phyloP scores from a whole-genome alignment of 2,797 vertebrate species.

The Cyclopterus lumpus region DNA sequence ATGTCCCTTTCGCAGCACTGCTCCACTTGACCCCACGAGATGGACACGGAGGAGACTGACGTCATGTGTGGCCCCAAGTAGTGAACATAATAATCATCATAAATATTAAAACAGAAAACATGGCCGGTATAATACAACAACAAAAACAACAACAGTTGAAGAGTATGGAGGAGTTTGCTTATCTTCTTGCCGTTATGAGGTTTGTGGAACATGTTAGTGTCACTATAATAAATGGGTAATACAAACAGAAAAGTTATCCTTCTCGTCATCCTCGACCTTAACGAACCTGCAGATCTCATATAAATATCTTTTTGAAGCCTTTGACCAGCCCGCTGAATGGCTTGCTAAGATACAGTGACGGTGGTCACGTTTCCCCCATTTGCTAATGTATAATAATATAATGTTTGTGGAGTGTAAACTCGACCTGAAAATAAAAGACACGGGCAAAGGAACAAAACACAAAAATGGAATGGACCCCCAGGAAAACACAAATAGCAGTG shows the following conservation, averaged over 20 bases:
- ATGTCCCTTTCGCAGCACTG: background rate
- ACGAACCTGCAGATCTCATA: slow-evolving; percentile 4
- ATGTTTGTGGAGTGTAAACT: slow-evolving; percentile 40
- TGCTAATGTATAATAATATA: too few species aligned
- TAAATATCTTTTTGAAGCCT: slow-evolving; percentile 27
- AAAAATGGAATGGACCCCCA: slow-evolving; percentile 8
- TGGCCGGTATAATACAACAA: slow-evolving; percentile 2
- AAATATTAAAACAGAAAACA: slow-evolving; percentile 30
- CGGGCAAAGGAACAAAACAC: background rate
- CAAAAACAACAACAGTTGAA: background rate
- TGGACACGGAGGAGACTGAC: background rate
- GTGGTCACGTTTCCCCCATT: slow-evolving; percentile 46
- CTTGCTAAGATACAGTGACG: slow-evolving; percentile 11
- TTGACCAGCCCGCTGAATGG: slow-evolving; percentile 19
- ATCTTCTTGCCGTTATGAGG: slow-evolving; percentile 8
- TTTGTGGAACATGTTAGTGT: slow-evolving; percentile 9
- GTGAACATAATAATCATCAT: slow-evolving; percentile 10
- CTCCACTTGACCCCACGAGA: background rate
- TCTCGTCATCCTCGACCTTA: slow-evolving; percentile 1
- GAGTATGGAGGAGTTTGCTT: slow-evolving; percentile 20
- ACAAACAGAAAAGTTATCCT: slow-evolving; percentile 9
- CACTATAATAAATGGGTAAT: background rate
- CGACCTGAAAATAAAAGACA: background rate
- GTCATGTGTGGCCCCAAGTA: slow-evolving; percentile 33
- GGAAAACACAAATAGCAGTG: slow-evolving; percentile 23